Base-by-base conservation (phyloP, 1,140 invertebrate species). In the Drosophila malerkotliana region DNA sequence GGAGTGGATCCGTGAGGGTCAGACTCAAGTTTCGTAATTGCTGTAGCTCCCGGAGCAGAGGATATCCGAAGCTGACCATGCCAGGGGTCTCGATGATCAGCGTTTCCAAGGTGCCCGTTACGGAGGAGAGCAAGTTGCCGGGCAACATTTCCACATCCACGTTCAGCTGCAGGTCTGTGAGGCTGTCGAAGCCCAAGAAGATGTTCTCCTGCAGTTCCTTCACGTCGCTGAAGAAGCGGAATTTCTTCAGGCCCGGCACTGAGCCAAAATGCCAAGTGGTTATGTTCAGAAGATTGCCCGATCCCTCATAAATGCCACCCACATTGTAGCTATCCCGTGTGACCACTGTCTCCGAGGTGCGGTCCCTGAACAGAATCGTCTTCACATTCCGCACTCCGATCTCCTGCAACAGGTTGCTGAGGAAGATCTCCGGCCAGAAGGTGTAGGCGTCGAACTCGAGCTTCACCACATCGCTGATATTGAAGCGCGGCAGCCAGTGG, bases 361-460 rank as follows among this genome's bases (percentile, higher is more conserved):
- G 83, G 37, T 87, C 82, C 0, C 75, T 75, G 44, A 87, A 88
- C 7, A 82, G 15, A 4, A 87, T 69, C 8, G 52, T 54, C 4
- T 58, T 32, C 52, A 87, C 75, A 9, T 75, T 30, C 9, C 41
- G 3, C 18, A 87, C 76, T 0, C 76, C 83, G 7, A 87, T 14
- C 4, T 59, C 12, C 5, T 55, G 1, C 6, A 89, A 32, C 14
- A 87, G 41, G 1, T 83, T 79, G 0, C 26, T 32, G 3, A 89
- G 51, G 8, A 87, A 87, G 0, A 57, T 37, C 5, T 73, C 57
- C 21, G 75, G 61, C 83, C 83, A 87, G 41, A 72, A 87, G 21
- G 44, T 66, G 26, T 87, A 87, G 0, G 83, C 83, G 18, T 87
- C 83, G 30, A 87, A 88, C 54, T 87, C 83, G 14, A 87, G 79